Percentiles rank a stretch among this genome's conserved stretches.
These are phyloP conservation scores for Poecilia latipinna DNA, from an alignment of 2,113 vertebrate genomes.

Conservation along the genomic window DNA sequence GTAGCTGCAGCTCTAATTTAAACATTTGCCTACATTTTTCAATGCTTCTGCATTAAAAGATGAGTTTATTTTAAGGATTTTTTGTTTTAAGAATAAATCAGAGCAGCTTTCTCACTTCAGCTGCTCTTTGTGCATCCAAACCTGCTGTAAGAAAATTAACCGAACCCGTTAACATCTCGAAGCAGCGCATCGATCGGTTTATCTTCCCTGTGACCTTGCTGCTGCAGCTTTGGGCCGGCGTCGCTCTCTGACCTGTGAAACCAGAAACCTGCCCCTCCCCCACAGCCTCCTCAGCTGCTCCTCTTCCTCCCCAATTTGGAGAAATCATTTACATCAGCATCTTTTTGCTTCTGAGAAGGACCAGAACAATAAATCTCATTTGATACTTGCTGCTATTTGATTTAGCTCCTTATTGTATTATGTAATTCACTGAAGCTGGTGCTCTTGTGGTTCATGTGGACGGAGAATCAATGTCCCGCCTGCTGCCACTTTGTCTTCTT, in stretches of 20 bases:
- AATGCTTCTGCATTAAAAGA: too few relatives aligned
- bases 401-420: conserved; percentile 76
- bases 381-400: conserved; percentile 73
- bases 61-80: too few relatives aligned
- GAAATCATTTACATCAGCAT: conserved; percentile 71
- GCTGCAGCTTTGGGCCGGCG: conserved; percentile 62
- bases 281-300: not conserved
- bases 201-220: conserved; percentile 67
- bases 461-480: conserved; percentile 62
- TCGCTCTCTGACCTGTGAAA: conserved; percentile 65
- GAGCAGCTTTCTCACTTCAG: not conserved
- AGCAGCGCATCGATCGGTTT: conserved; percentile 72
- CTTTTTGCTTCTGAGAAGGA: conserved; percentile 56
- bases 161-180: conserved; percentile 20
- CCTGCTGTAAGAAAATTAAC: conserved; percentile 7
- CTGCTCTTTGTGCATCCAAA: not conserved
- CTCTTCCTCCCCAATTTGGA: conserved; percentile 40
- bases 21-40: too few relatives aligned
- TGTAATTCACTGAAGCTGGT: conserved; percentile 72
- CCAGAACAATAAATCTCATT: conserved; percentile 75
- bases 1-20: too few relatives aligned
- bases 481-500: not conserved
- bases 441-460: conserved; percentile 60
- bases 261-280: conserved; percentile 22
- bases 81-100: not conserved